phyloP scores from a whole-genome alignment of 2,888 invertebrate species.

The Diaprepes abbreviatus region DNA sequence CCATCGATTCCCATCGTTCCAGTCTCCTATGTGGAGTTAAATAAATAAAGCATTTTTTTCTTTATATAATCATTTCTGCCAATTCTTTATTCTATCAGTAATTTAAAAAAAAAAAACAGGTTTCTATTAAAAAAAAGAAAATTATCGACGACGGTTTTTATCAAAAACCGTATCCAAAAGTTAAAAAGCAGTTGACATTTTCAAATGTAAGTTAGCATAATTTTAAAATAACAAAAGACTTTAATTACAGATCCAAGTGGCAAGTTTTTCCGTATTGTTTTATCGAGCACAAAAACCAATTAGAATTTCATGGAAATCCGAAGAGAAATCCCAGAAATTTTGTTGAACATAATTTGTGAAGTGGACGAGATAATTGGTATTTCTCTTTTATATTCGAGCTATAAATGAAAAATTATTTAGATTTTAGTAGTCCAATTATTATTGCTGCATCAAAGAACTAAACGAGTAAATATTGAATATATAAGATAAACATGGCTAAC shows the following conservation, averaged over 20 bases:
- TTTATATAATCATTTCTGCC: too few relatives aligned
- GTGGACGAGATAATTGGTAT: slow-evolving; percentile 42
- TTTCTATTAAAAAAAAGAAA: too few relatives aligned
- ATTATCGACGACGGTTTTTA: too few relatives aligned
- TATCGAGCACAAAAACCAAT: slow-evolving; percentile 14
- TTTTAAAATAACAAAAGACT: neutral
- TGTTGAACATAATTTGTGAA: slow-evolving; percentile 34
- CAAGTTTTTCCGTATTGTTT: slow-evolving; percentile 12
- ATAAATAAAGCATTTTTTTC: too few relatives aligned
- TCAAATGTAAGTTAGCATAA: neutral
- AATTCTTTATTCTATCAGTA: too few relatives aligned
- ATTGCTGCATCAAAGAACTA: slow-evolving; percentile 30
- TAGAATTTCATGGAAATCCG: slow-evolving; percentile 6
- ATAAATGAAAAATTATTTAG: slow-evolving; percentile 29
- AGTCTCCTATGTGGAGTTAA: too few relatives aligned
- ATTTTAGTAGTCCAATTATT: slow-evolving; percentile 17
- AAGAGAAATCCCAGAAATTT: slow-evolving; percentile 37
- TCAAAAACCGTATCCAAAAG: too few relatives aligned
- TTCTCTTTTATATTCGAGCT: slow-evolving; percentile 31
- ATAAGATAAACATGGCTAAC: slow-evolving; percentile 23
- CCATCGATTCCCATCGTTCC: too few relatives aligned
- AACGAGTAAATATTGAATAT: slow-evolving; percentile 36
- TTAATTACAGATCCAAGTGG: slow-evolving; percentile 1
- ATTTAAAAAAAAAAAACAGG: too few relatives aligned
- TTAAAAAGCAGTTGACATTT: too few relatives aligned